Conservation (phyloP, 2,888 invertebrate genomes). For the Perizoma flavofasciatum region DNA sequence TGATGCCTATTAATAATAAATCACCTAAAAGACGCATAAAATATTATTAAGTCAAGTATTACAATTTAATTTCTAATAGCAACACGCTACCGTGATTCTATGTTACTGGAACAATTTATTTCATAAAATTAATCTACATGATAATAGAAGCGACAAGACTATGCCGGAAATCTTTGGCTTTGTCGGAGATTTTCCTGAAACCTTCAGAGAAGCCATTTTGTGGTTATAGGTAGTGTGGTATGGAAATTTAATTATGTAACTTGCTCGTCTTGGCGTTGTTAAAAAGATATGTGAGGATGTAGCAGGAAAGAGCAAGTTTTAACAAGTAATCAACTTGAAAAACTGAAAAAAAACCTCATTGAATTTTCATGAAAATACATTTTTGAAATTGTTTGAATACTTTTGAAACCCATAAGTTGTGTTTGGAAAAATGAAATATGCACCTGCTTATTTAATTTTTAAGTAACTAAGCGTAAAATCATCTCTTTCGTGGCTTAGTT, state of each 20-base stretch:
- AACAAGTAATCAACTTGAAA: no score
- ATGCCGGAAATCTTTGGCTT: constrained; percentile 31
- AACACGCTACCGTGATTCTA: background rate
- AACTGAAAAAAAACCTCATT: no score
- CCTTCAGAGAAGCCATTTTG: constrained; percentile 23
- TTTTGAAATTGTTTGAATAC: no score
- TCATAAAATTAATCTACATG: constrained; percentile 34
- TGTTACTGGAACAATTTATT: constrained; percentile 18
- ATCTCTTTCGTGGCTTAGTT: no score
- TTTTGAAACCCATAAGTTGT: no score
- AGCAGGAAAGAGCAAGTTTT: background rate
- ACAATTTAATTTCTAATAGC: background rate
- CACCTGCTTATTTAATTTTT: no score
- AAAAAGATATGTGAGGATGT: background rate
- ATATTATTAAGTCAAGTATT: no score
- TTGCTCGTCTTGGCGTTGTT: constrained; percentile 7
- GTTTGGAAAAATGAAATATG: no score
- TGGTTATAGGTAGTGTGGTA: constrained; percentile 22
- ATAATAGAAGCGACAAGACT: constrained; percentile 28
- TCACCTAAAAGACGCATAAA: no score
- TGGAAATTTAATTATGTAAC: constrained; percentile 21
- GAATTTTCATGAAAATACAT: no score
- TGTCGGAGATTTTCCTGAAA: constrained; percentile 23
- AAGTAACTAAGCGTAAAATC: no score
- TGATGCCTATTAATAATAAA: no score